A percentile compares a stretch with the other conserved stretches of the same genome.
phyloP scores from a whole-genome alignment of 37 sponge, comb jelly and placozoan genomes.

The Corticium candelabrum region DNA sequence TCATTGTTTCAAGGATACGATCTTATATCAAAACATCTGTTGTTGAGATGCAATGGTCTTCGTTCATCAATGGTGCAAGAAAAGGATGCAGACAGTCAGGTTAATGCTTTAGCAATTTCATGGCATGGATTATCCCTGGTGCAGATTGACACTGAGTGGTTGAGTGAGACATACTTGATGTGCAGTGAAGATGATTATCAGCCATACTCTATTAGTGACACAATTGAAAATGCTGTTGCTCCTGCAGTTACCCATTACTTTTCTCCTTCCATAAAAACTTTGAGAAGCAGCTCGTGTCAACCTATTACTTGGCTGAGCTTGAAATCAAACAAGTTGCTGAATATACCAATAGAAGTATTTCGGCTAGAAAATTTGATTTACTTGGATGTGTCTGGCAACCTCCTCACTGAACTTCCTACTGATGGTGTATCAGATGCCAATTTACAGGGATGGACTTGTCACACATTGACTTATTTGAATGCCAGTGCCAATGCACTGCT shows the following conservation, averaged over 20 bases:
- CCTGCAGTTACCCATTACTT: not conserved
- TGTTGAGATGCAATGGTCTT: not conserved
- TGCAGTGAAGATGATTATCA: not conserved
- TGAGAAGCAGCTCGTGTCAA: too few species aligned
- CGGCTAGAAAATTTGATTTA: not conserved
- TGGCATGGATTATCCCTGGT: not conserved
- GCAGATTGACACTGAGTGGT: not conserved
- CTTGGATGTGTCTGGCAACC: not conserved
- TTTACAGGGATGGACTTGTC: not conserved
- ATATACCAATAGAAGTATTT: not conserved
- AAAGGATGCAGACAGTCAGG: not conserved
- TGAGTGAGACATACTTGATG: not conserved
- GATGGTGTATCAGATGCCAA: too few species aligned
- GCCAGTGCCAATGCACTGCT: not conserved
- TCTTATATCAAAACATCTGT: not conserved
- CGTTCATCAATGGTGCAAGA: too few species aligned
- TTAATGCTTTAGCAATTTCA: not conserved
- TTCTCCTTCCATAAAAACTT: too few species aligned
- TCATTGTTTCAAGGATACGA: not conserved
- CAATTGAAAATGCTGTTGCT: not conserved
- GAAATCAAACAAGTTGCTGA: not conserved
- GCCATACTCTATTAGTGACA: not conserved
- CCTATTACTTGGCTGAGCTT: not conserved
- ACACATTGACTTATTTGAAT: not conserved
- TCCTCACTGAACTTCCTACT: not conserved